Evolutionary conservation across 2,113 vertebrate genomes (phyloP).

Genomic region (Dicerorhinus sumatrensis): DNA sequence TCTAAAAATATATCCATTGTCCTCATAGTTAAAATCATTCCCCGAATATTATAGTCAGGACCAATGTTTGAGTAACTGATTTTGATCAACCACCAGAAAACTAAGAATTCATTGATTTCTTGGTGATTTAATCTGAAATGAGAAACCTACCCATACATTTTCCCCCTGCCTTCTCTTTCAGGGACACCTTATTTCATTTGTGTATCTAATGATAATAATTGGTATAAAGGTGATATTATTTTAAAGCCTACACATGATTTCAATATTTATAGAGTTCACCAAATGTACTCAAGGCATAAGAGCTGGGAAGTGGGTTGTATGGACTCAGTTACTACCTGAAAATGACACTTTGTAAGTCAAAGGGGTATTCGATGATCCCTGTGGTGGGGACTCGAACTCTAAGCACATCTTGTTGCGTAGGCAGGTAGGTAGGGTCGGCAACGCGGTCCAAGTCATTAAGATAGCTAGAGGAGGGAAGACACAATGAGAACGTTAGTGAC

Average conservation of each 20-base stretch:
- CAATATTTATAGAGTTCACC: neutral
- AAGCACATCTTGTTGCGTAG: conserved; percentile 92
- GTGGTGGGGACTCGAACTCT: conserved; percentile 92
- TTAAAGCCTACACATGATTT: conserved; percentile 18
- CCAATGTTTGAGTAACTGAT: conserved; percentile 5
- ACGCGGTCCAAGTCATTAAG: conserved; percentile 93
- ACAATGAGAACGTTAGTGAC: conserved; percentile 83
- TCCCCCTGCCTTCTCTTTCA: conserved; percentile 8
- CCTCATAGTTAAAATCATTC: neutral
- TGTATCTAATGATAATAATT: neutral
- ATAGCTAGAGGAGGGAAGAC: conserved; percentile 88
- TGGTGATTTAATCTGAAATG: conserved; percentile 1
- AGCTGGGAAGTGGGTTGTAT: conserved; percentile 8
- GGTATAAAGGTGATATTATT: neutral
- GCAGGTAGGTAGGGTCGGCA: conserved; percentile 89
- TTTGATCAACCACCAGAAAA: conserved; percentile 1
- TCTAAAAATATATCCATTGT: neutral
- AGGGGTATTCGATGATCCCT: conserved; percentile 95
- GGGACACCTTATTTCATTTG: neutral
- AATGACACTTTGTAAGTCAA: conserved; percentile 97
- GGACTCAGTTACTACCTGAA: conserved; percentile 92
- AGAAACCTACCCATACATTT: neutral
- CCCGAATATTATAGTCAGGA: neutral
- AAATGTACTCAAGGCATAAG: neutral
- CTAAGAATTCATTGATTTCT: conserved; percentile 20